phyloP scores from a whole-genome alignment of 2,888 invertebrate species.

The Yponomeuta evonymella region DNA sequence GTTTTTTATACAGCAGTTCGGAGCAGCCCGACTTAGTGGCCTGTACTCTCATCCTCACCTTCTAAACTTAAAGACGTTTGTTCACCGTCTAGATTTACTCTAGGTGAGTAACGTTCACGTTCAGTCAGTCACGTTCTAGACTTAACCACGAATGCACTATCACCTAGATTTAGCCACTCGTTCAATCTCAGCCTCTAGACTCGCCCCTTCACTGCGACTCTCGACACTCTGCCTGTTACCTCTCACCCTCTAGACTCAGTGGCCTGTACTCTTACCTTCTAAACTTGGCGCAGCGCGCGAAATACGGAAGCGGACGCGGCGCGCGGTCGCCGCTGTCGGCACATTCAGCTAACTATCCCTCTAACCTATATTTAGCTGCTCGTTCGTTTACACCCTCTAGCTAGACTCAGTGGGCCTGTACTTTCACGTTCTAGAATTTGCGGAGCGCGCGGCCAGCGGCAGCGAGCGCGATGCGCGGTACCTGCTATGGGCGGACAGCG shows the following conservation, averaged over 20 bases:
- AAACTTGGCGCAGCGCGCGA: constrained; percentile 43
- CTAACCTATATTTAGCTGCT: too few relatives aligned
- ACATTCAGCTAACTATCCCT: too few relatives aligned
- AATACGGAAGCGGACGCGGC: constrained; percentile 46
- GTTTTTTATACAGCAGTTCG: too few relatives aligned
- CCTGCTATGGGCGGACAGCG: constrained; percentile 68
- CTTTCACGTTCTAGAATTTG: constrained; percentile 50
- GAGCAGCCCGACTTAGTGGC: constrained; percentile 36
- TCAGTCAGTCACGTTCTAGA: too few relatives aligned
- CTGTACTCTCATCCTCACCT: constrained; percentile 34
- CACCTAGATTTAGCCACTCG: too few relatives aligned
- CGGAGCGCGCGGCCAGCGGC: constrained; percentile 43
- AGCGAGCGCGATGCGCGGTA: constrained; percentile 56
- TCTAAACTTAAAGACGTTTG: not conserved
- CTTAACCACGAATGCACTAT: too few relatives aligned
- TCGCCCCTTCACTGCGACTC: too few relatives aligned
- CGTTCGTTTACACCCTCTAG: too few relatives aligned
- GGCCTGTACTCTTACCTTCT: constrained; percentile 39
- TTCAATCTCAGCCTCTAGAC: too few relatives aligned
- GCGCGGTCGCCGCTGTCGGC: constrained; percentile 67
- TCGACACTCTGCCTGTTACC: too few relatives aligned
- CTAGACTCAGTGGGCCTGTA: constrained; percentile 23
- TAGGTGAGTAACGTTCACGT: too few relatives aligned
- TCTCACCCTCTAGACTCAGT: constrained; percentile 51
- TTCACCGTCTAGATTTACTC: too few relatives aligned